These are phyloP conservation scores for Pterostichus niger DNA, from an alignment of 2,888 invertebrate genomes.

Conservation along the genomic window DNA sequence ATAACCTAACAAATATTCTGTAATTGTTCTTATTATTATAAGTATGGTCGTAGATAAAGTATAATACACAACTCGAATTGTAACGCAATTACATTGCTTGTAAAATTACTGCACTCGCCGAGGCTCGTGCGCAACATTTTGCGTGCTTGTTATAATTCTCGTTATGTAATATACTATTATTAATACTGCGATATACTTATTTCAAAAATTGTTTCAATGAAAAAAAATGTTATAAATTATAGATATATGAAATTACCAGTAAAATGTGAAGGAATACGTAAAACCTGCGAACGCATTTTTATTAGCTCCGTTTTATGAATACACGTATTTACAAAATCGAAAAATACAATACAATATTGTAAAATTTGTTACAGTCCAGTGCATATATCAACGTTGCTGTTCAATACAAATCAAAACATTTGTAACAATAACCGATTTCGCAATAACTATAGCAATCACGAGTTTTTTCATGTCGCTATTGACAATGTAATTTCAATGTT, in stretches of 20 bases:
- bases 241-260: background rate
- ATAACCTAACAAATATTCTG: no score
- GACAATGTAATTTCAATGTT: slow-evolving; percentile 52
- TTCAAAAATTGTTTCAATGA: no score
- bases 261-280: background rate
- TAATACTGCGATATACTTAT: no score
- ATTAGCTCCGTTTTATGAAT: background rate
- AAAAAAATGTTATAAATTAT: no score
- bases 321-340: background rate
- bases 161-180: no score
- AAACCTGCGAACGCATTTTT: background rate
- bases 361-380: slow-evolving; percentile 17
- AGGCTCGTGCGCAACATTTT: no score
- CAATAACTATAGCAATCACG: slow-evolving; percentile 19
- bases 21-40: no score
- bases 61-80: no score
- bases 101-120: no score
- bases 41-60: no score
- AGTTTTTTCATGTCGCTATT: slow-evolving; percentile 39
- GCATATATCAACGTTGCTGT: slow-evolving; percentile 21
- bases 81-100: no score
- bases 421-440: slow-evolving; percentile 24
- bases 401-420: slow-evolving; percentile 30
- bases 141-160: no score
- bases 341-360: background rate